Percentiles rank a stretch among this genome's conserved stretches.
These are phyloP conservation scores for Temnothorax ravouxi DNA, from an alignment of 2,888 invertebrate genomes.

Conservation along the genomic window DNA sequence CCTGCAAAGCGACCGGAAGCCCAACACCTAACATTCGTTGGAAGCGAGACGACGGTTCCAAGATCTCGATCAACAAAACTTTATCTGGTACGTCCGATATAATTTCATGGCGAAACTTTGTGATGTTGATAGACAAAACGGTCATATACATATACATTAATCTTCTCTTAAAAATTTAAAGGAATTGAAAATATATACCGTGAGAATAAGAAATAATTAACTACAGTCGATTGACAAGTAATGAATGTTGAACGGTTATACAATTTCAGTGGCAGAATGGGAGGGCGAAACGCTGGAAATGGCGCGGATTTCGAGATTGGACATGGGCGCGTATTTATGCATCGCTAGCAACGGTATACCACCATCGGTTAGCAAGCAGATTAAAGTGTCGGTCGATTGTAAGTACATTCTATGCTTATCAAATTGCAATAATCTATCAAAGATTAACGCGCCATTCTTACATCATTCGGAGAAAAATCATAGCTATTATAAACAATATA, in stretches of 20 bases:
- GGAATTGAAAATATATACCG: neutral
- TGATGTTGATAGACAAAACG: conserved; percentile 1
- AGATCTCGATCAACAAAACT: conserved; percentile 95
- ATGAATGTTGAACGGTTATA: neutral
- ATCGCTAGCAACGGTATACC: conserved; percentile 96
- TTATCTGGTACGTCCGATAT: conserved; percentile 89
- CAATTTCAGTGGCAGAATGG: conserved; percentile 92
- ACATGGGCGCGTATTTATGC: conserved; percentile 97
- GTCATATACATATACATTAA: neutral
- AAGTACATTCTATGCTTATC: conserved; percentile 87
- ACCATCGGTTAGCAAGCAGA: conserved; percentile 95
- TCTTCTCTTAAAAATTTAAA: neutral
- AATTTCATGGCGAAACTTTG: conserved; percentile 14
- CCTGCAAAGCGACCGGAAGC: conserved; percentile 96
- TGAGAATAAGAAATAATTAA: conserved; percentile 23
- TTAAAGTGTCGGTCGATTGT: conserved; percentile 98
- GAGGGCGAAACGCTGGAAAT: conserved; percentile 94
- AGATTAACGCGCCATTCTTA: neutral
- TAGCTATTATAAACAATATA: neutral
- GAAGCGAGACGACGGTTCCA: conserved; percentile 95
- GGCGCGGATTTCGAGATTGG: conserved; percentile 93
- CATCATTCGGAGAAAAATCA: neutral
- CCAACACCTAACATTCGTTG: conserved; percentile 96
- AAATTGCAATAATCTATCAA: neutral
- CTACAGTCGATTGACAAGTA: neutral